A percentile compares a stretch with the other conserved stretches of the same genome.
These are phyloP conservation scores for Smithornis capensis DNA, from an alignment of 2,113 vertebrate genomes.

Conservation along the genomic window DNA sequence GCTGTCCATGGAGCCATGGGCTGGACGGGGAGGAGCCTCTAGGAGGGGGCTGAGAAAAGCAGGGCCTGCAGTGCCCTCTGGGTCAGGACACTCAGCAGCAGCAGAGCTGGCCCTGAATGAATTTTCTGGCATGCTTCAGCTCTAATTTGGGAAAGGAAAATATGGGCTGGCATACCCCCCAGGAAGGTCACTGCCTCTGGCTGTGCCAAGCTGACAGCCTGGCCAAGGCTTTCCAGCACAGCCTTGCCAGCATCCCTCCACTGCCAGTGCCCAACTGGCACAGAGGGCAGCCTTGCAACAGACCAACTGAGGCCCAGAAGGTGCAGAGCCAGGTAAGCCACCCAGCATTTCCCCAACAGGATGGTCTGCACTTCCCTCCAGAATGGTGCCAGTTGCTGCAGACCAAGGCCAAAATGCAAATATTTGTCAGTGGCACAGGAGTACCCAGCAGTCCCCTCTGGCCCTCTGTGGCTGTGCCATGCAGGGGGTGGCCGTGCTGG, in stretches of 20 bases:
- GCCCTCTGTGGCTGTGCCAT: not conserved
- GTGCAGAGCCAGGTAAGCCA: accelerated
- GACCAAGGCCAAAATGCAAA: accelerated
- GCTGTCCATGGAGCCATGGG: not conserved
- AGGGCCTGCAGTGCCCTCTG: not conserved
- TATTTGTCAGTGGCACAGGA: accelerated
- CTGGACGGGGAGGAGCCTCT: not conserved
- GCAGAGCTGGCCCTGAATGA: not conserved
- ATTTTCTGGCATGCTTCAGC: not conserved
- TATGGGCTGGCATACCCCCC: not conserved
- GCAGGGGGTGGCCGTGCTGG: not conserved
- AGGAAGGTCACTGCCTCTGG: not conserved
- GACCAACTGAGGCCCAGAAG: accelerated
- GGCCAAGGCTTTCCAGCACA: not conserved
- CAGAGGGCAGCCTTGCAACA: accelerated
- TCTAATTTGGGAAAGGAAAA: conserved; percentile 24
- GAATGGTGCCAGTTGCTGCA: accelerated
- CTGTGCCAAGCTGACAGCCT: not conserved
- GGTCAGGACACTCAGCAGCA: not conserved
- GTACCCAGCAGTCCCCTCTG: not conserved
- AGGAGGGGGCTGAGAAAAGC: not conserved
- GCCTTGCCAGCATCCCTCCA: not conserved
- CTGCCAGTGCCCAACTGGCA: accelerated
- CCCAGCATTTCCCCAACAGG: accelerated
- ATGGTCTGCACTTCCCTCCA: accelerated